Evolutionary conservation across 2,888 invertebrate species (phyloP).

Genomic region (Ochropleura plecta): DNA sequence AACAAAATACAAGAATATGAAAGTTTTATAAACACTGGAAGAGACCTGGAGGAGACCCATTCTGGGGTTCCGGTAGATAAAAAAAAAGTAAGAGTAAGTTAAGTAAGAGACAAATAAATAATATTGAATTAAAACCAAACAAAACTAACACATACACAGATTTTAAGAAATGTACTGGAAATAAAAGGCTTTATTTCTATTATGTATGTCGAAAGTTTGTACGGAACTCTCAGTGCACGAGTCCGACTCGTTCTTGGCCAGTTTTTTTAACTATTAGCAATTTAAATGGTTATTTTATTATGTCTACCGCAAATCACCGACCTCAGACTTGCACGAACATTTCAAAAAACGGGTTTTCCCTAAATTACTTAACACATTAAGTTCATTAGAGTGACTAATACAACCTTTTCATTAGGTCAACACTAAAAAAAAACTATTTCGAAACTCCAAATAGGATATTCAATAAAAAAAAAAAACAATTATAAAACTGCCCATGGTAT

Average conservation of each 20-base stretch:
- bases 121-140: too few relatives aligned
- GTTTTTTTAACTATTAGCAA: neutral
- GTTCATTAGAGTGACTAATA: neutral
- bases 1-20: too few relatives aligned
- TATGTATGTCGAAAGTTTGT: too few relatives aligned
- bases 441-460: constrained; percentile 28
- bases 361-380: neutral
- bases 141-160: too few relatives aligned
- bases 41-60: too few relatives aligned
- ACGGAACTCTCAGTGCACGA: neutral
- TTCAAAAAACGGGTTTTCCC: neutral
- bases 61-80: too few relatives aligned
- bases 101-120: too few relatives aligned
- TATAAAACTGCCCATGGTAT: constrained; percentile 27
- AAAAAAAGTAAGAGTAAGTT: too few relatives aligned
- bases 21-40: too few relatives aligned
- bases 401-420: constrained; percentile 10
- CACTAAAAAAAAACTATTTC: constrained; percentile 10
- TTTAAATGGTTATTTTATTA: neutral
- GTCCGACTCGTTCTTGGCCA: neutral
- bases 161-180: too few relatives aligned
- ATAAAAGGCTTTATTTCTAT: too few relatives aligned
- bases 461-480: constrained; percentile 28
- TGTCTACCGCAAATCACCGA: neutral
- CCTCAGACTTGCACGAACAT: neutral